Evolutionary conservation across 2,888 invertebrate genomes (phyloP).

Genomic region (Trissoscelio sp.): DNA sequence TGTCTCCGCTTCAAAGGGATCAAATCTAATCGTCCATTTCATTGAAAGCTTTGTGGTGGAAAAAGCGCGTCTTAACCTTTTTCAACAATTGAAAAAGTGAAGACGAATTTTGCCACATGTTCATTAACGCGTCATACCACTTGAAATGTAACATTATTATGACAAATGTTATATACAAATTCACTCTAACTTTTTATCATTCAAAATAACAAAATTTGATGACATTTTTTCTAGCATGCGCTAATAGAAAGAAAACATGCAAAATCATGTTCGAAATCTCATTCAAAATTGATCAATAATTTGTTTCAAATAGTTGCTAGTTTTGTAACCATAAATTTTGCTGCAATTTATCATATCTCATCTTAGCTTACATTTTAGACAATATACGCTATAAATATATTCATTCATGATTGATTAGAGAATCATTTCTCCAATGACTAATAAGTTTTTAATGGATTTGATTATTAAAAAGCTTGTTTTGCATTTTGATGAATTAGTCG

Average conservation of each 20-base stretch:
- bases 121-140: neutral
- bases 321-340: neutral
- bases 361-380: neutral
- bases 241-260: conserved; percentile 54
- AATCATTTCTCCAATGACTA: neutral
- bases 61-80: conserved; percentile 4
- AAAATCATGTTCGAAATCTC: conserved; percentile 18
- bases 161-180: neutral
- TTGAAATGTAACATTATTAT: neutral
- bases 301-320: neutral
- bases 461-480: conserved; percentile 22
- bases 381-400: conserved; percentile 5
- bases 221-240: conserved; percentile 35
- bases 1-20: neutral
- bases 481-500: conserved; percentile 21
- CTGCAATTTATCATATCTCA: conserved; percentile 6
- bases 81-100: conserved; percentile 2
- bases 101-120: conserved; percentile 7
- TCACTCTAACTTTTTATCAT: neutral
- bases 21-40: conserved; percentile 2
- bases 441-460: neutral
- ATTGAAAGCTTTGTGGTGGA: conserved; percentile 29
- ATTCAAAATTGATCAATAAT: neutral
- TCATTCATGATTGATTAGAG: conserved; percentile 20
- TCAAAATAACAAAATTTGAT: neutral